Evolutionary conservation across 1,140 invertebrate genomes (phyloP).

Genomic region (Halictus rubicundus): DNA sequence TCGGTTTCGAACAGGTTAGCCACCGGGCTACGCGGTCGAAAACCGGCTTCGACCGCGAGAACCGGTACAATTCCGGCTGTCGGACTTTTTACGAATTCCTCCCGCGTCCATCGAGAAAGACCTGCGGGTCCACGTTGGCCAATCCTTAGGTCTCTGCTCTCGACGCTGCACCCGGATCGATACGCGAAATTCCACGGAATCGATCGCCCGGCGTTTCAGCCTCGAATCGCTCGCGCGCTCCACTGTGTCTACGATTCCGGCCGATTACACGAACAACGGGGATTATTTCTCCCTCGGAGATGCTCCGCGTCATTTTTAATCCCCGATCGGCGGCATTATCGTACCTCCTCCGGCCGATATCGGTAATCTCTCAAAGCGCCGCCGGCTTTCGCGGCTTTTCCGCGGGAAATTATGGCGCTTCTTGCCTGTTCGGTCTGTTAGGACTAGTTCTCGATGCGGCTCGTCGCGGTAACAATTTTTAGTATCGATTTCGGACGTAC

Average conservation of each 20-base stretch:
- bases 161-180: not conserved
- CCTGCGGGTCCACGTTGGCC: not conserved
- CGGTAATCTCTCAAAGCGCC: too few species aligned
- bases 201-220: not conserved
- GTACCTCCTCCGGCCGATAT: too few species aligned
- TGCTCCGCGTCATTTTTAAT: too few species aligned
- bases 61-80: conserved; percentile 52
- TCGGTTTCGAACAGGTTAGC: not conserved
- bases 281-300: not conserved
- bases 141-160: not conserved
- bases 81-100: conserved; percentile 21
- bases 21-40: conserved; percentile 26
- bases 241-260: not conserved
- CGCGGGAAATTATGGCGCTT: too few species aligned
- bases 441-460: too few species aligned
- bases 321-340: too few species aligned
- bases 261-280: too few species aligned
- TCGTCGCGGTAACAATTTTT: too few species aligned
- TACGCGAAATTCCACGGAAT: not conserved
- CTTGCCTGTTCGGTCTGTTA: too few species aligned
- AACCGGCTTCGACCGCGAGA: conserved; percentile 38
- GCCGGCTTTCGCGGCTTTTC: too few species aligned
- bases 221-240: not conserved
- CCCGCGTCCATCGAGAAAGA: not conserved
- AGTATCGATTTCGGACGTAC: too few species aligned